Conservation (phyloP, 2,888 invertebrate genomes). For the Drosophila fulvimacula region DNA sequence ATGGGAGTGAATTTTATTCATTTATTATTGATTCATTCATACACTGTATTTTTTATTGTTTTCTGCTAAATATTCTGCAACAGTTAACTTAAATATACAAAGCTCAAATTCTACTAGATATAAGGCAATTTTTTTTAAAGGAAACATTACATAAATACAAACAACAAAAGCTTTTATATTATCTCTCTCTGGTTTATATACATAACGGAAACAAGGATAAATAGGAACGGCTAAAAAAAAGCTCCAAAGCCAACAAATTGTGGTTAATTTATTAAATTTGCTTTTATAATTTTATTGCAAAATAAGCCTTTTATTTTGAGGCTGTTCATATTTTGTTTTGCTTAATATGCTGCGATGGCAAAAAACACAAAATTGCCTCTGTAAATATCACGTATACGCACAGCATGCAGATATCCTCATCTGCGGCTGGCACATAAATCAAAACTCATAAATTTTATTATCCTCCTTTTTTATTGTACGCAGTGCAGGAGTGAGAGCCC, state of each 20-base stretch:
- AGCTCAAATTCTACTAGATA: background rate
- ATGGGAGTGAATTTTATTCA: too few relatives aligned
- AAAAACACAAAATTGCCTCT: slow-evolving; percentile 25
- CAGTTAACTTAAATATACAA: background rate
- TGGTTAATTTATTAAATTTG: slow-evolving; percentile 27
- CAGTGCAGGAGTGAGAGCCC: background rate
- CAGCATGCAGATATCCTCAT: slow-evolving; percentile 25
- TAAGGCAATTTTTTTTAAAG: background rate
- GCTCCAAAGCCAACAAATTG: slow-evolving; percentile 1
- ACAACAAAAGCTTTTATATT: background rate
- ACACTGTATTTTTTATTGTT: too few relatives aligned
- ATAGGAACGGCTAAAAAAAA: background rate
- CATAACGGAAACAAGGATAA: slow-evolving; percentile 14
- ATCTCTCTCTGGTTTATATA: background rate
- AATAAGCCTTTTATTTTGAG: slow-evolving; percentile 34
- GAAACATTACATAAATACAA: background rate
- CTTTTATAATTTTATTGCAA: slow-evolving; percentile 21
- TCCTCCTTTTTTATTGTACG: slow-evolving; percentile 9
- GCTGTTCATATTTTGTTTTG: background rate
- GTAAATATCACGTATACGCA: slow-evolving; percentile 36
- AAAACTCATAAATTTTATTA: slow-evolving; percentile 57
- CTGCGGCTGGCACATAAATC: slow-evolving; percentile 40
- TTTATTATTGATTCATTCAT: too few relatives aligned
- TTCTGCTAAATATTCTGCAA: background rate
- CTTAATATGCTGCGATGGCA: slow-evolving; percentile 5